These are phyloP conservation scores for Crocodylus rhombifer DNA, from an alignment of 2,797 vertebrate genomes.

Conservation along the genomic window DNA sequence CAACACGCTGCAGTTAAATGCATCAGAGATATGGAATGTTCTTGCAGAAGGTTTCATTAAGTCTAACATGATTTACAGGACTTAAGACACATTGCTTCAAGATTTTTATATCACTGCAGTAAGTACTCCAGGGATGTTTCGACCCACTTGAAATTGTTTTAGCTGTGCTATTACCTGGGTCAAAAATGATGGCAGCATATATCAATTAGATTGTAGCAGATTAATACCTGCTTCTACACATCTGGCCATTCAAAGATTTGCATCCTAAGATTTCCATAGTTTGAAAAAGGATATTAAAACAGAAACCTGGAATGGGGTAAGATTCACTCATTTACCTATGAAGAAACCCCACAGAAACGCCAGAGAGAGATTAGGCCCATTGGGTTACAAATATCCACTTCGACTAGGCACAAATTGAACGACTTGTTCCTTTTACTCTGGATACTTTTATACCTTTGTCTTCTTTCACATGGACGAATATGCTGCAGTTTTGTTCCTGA, in stretches of 20 bases:
- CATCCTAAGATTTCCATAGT: conserved; percentile 60
- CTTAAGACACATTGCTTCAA: conserved; percentile 74
- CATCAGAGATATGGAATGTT: conserved; percentile 68
- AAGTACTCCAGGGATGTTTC: conserved; percentile 78
- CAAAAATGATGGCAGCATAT: conserved; percentile 75
- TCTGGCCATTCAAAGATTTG: conserved; percentile 71
- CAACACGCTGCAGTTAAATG: conserved; percentile 67
- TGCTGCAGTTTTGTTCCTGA: neutral
- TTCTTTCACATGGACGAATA: neutral
- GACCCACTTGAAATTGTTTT: conserved; percentile 80
- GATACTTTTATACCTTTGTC: neutral
- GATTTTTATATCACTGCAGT: conserved; percentile 78
- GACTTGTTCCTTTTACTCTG: neutral
- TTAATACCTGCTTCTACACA: conserved; percentile 69
- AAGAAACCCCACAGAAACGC: neutral
- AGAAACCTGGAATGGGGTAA: conserved; percentile 17
- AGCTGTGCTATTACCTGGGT: conserved; percentile 79
- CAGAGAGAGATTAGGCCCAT: neutral
- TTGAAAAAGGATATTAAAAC: conserved; percentile 54
- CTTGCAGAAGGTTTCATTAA: conserved; percentile 78
- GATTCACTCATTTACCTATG: conserved; percentile 57
- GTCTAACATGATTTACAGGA: conserved; percentile 78
- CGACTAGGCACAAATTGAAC: neutral
- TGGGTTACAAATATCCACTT: conserved; percentile 17
- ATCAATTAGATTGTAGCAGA: conserved; percentile 78